phyloP scores from a whole-genome alignment of 2,113 vertebrate species.

The Dicrurus megarhynchus region DNA sequence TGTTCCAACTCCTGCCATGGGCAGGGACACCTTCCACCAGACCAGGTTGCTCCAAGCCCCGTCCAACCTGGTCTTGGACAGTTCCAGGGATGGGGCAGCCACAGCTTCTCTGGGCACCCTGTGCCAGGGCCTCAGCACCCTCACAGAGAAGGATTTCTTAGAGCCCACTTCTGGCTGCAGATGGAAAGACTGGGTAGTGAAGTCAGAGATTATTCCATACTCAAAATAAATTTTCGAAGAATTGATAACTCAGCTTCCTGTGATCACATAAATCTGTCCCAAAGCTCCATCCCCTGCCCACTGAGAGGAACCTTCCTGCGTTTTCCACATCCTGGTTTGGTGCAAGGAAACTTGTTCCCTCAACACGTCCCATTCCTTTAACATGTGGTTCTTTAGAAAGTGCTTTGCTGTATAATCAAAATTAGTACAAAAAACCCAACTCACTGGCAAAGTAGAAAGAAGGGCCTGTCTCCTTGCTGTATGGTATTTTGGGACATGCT shows the following conservation, averaged over 20 bases:
- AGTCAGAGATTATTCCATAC: not conserved
- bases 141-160: not conserved
- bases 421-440: constrained; percentile 84
- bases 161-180: not conserved
- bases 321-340: constrained; percentile 68
- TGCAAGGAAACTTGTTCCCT: constrained; percentile 67
- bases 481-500: constrained; percentile 87
- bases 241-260: not conserved
- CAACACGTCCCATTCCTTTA: constrained; percentile 71
- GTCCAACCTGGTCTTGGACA: not conserved
- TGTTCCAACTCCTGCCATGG: not conserved
- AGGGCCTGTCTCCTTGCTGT: constrained; percentile 87
- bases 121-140: not conserved
- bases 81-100: not conserved
- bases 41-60: accelerated
- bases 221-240: not conserved
- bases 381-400: constrained; percentile 72
- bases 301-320: constrained; percentile 20
- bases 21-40: accelerated
- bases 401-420: constrained; percentile 75
- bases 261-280: not conserved
- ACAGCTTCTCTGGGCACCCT: not conserved
- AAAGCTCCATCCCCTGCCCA: not conserved
- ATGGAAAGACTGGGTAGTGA: not conserved
- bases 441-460: constrained; percentile 89